Base-by-base conservation (phyloP, 2,797 vertebrate genomes). In the Menidia menidia region DNA sequence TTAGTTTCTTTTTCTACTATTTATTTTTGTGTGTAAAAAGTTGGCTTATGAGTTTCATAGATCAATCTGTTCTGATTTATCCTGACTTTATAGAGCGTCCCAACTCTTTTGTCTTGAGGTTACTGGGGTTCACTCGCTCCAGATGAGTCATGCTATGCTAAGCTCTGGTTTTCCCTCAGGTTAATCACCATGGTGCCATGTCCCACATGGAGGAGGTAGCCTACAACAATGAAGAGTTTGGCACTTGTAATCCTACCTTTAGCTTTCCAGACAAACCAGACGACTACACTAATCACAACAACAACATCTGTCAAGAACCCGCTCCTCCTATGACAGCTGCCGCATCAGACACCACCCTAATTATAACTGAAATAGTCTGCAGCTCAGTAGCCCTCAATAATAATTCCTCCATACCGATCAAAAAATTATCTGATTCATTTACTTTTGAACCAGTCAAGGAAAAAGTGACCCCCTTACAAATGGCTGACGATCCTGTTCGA, bases 141-240 rank as follows among this genome's bases (percentile, higher is more conserved):
- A 13, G 43, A 25, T 16, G 42, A 18, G 0, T 19, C 19, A 41
- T 15, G 11, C 45, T 45, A 11, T 43, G 10, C 8, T 43, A 13
- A 15, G 16, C 9, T 7, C 32, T 78, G 64, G 52, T 85, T 64
- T 3, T 71, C 76, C 58, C 31, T 50, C 75, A 95, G 94, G 80
- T 86, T 63, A 93, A 88, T 71, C 88, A 93, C 4, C 71, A 73
- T 9, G 83, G 72, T 58, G 42, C 82, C 0, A 73, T 85, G 73
- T 61, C 87, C 0, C 71, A 86, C 10, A 81, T 78, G 13, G 93
- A 93, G 31, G 92, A 93, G 15, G 45, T 78, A 4, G 74, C 82
- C 31, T 83, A 83, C 67, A 88, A 77, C 68, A 86, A 62, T 5
- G 92, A 94, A 52, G 91, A 92, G 10, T 92, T 87, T 47, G 90